Conservation (phyloP, 2,113 vertebrate genomes). For the Istiophorus platypterus region DNA sequence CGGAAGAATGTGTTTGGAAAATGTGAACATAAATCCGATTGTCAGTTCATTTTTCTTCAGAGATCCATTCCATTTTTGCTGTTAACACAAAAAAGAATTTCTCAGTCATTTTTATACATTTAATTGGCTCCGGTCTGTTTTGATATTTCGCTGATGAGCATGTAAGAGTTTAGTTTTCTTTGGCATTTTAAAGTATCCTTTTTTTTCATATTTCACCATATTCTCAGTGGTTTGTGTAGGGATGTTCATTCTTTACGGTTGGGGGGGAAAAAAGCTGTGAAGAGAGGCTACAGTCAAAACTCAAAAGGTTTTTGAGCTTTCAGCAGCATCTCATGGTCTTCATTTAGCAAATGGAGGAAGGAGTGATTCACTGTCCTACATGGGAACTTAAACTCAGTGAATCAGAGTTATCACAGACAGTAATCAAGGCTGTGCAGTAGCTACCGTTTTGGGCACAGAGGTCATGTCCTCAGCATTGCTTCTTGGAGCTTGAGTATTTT, state of each 20-base stretch:
- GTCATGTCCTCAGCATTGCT: background rate
- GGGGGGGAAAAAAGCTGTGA: background rate
- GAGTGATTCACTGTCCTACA: background rate
- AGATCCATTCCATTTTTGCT: background rate
- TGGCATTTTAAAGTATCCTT: background rate
- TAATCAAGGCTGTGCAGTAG: background rate
- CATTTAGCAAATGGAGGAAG: background rate
- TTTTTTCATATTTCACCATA: background rate
- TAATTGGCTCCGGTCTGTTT: background rate
- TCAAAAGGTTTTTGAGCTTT: background rate
- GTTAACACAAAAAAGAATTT: background rate
- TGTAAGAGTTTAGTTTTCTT: background rate
- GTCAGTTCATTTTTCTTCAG: background rate
- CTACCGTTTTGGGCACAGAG: background rate
- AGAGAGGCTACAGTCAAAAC: background rate
- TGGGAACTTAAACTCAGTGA: background rate
- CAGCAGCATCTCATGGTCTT: too few relatives aligned
- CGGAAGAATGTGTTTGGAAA: constrained; percentile 6
- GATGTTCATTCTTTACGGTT: background rate
- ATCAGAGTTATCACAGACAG: background rate
- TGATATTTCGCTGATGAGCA: background rate
- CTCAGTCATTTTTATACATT: background rate
- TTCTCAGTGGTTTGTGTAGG: background rate
- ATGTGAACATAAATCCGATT: constrained; percentile 1
- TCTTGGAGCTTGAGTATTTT: background rate